Conservation (phyloP, 2,113 vertebrate species). For the Mohoua ochrocephala region DNA sequence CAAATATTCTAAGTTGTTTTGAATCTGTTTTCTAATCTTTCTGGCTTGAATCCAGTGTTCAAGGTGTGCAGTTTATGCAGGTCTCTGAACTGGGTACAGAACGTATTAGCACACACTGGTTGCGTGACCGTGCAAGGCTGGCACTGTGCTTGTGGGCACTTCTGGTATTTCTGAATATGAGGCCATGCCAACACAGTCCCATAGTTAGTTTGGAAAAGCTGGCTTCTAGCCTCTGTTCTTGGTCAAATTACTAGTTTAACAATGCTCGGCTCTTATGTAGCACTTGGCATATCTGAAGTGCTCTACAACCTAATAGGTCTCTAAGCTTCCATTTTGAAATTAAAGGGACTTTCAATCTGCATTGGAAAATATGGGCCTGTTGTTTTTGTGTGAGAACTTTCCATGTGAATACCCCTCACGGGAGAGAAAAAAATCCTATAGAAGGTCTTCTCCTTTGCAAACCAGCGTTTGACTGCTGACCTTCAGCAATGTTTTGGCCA, state of each 20-base stretch:
- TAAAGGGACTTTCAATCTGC: not conserved
- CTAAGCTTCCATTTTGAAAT: not conserved
- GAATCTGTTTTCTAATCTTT: not conserved
- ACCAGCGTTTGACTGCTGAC: not conserved
- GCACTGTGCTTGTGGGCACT: not conserved
- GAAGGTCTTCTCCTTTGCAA: not conserved
- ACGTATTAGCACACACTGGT: not conserved
- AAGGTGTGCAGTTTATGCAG: not conserved
- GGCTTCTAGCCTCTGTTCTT: not conserved
- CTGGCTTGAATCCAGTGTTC: not conserved
- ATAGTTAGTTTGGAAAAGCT: not conserved
- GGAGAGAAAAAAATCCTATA: not conserved
- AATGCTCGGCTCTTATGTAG: not conserved
- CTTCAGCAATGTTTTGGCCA: not conserved
- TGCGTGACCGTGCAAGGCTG: accelerated
- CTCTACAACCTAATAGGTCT: not conserved
- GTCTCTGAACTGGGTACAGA: not conserved
- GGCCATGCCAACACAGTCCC: not conserved
- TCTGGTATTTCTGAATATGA: not conserved
- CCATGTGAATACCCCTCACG: not conserved
- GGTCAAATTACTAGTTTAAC: not conserved
- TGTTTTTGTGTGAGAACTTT: not conserved
- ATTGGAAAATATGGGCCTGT: not conserved
- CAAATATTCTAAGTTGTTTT: not conserved
- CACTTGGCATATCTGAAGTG: not conserved